Conservation (phyloP, 1,140 invertebrate genomes). For the Rhagoletis pomonella region DNA sequence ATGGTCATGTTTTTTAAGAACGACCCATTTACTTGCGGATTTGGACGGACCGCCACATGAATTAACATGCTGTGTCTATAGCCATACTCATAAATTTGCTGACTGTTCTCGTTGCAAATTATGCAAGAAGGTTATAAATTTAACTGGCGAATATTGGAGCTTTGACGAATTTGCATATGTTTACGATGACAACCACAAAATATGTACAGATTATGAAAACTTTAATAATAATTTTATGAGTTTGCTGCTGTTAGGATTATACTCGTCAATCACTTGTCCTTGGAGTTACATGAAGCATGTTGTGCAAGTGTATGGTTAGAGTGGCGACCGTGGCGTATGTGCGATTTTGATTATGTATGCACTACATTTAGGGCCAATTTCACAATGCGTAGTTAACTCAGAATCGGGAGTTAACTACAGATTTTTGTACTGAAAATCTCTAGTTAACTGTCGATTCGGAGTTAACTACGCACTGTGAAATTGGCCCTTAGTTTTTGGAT, state of each 20-base stretch:
- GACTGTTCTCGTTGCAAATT: neutral
- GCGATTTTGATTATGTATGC: neutral
- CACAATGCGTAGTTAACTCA: too few relatives aligned
- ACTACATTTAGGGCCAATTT: too few relatives aligned
- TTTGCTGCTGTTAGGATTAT: conserved; percentile 7
- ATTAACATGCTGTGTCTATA: neutral
- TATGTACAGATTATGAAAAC: neutral
- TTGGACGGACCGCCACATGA: too few relatives aligned
- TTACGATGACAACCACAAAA: conserved; percentile 3
- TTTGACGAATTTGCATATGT: conserved; percentile 13
- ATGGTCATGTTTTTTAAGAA: too few relatives aligned
- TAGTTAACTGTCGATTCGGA: too few relatives aligned
- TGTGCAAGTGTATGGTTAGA: too few relatives aligned
- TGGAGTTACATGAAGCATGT: too few relatives aligned
- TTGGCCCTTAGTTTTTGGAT: too few relatives aligned
- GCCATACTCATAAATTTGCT: neutral
- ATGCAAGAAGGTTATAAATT: conserved; percentile 18
- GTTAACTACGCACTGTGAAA: too few relatives aligned
- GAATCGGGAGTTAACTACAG: too few relatives aligned
- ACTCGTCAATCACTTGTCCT: neutral
- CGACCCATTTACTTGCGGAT: neutral
- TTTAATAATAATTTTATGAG: conserved; percentile 30
- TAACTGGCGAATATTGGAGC: neutral
- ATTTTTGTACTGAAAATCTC: too few relatives aligned
- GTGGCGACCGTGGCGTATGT: neutral